Conservation (phyloP, 2,888 invertebrate genomes). For the Plutella xylostella region DNA sequence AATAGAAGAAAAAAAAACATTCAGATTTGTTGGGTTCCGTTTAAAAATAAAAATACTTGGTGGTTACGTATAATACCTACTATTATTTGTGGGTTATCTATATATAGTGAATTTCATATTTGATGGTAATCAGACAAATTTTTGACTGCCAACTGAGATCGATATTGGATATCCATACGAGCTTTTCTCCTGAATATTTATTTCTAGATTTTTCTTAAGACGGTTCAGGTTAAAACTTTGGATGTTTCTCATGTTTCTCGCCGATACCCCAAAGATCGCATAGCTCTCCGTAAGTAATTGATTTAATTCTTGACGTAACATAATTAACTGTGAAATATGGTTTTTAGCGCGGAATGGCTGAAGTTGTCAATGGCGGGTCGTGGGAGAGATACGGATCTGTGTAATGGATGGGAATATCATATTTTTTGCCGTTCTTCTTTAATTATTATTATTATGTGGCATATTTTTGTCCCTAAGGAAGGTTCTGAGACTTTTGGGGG, state of each 20-base stretch:
- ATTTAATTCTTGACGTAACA: constrained; percentile 54
- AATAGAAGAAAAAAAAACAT: constrained; percentile 23
- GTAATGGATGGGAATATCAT: background rate
- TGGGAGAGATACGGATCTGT: constrained; percentile 8
- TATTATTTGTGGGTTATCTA: too few species aligned
- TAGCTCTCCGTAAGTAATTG: constrained; percentile 35
- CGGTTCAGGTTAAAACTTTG: too few species aligned
- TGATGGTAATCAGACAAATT: too few species aligned
- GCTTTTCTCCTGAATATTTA: too few species aligned
- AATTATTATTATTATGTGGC: background rate
- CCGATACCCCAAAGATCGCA: background rate
- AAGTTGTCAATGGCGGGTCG: constrained; percentile 1
- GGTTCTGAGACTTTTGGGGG: background rate
- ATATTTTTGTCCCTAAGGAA: background rate
- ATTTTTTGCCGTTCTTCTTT: background rate
- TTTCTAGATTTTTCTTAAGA: too few species aligned
- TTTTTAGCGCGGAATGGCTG: constrained; percentile 22
- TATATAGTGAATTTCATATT: too few species aligned
- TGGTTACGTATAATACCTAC: too few species aligned
- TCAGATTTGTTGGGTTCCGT: too few species aligned
- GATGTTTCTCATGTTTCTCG: too few species aligned
- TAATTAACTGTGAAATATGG: constrained; percentile 63
- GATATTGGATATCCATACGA: too few species aligned
- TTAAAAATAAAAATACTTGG: too few species aligned
- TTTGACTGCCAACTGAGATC: too few species aligned